Evolutionary conservation across 2,888 invertebrate genomes (phyloP).

Genomic region (Sphecodes monilicornis): DNA sequence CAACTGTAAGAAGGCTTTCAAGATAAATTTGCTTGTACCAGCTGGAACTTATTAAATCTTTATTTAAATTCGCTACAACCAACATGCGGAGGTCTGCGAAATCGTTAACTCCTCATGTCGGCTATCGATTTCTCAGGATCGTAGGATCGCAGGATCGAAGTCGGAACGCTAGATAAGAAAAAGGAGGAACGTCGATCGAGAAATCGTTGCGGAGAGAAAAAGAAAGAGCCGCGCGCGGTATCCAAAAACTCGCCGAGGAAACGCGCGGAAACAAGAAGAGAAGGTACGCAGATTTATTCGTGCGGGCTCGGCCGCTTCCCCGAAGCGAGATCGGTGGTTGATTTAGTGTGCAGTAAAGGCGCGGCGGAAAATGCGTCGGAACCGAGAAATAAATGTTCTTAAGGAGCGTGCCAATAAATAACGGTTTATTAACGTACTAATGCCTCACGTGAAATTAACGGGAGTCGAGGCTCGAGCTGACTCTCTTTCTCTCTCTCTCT

Average conservation of each 20-base stretch:
- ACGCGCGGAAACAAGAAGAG: constrained; percentile 6
- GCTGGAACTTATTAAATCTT: background rate
- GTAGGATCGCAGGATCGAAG: background rate
- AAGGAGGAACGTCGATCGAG: background rate
- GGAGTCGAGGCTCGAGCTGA: constrained; percentile 49
- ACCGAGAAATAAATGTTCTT: constrained; percentile 66
- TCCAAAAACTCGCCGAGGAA: background rate
- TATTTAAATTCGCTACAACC: background rate
- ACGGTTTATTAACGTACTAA: constrained; percentile 76
- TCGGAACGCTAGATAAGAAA: background rate
- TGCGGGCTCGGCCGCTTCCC: constrained; percentile 27
- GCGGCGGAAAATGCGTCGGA: constrained; percentile 49
- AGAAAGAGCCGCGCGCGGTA: background rate
- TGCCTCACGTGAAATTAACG: constrained; percentile 75
- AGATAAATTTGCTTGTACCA: background rate
- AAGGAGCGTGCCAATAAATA: constrained; percentile 74
- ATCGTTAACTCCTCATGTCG: background rate
- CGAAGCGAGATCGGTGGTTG: constrained; percentile 41
- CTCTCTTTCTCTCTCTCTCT: background rate
- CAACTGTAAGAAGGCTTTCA: background rate
- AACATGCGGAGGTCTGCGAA: background rate
- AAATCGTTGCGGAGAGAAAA: background rate
- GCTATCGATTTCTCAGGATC: background rate
- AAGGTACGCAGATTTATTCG: constrained; percentile 33
- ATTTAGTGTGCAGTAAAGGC: constrained; percentile 52